These are phyloP conservation scores for Oreortyx pictus DNA, from an alignment of 2,797 vertebrate genomes.

Conservation along the genomic window DNA sequence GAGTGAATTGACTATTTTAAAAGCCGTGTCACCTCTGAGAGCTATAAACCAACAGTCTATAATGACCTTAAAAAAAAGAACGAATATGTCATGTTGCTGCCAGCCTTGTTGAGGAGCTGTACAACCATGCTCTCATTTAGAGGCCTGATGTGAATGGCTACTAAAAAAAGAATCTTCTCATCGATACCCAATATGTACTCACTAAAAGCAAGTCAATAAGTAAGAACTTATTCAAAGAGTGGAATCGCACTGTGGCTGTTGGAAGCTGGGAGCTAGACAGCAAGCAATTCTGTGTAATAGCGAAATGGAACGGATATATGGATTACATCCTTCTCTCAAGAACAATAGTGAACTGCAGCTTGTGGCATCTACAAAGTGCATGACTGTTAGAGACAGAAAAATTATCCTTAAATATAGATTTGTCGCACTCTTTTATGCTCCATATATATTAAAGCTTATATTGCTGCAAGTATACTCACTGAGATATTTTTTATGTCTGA, in stretches of 20 bases:
- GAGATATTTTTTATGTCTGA: constrained; percentile 39
- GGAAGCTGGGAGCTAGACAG: constrained; percentile 15
- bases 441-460: background rate
- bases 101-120: background rate
- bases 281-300: background rate
- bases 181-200: background rate
- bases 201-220: constrained; percentile 21
- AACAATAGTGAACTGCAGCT: constrained; percentile 3
- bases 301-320: background rate
- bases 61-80: background rate
- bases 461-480: background rate
- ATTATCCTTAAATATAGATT: background rate
- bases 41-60: background rate
- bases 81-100: background rate
- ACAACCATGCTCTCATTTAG: background rate
- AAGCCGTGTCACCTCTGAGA: background rate
- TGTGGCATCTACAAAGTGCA: background rate
- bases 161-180: constrained; percentile 37
- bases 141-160: background rate
- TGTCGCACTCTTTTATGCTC: background rate
- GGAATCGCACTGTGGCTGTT: background rate
- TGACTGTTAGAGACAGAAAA: background rate
- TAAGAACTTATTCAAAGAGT: background rate
- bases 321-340: background rate
- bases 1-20: background rate